These are phyloP conservation scores for Drosophila meridionalis DNA, from an alignment of 2,888 invertebrate species.

Conservation along the genomic window DNA sequence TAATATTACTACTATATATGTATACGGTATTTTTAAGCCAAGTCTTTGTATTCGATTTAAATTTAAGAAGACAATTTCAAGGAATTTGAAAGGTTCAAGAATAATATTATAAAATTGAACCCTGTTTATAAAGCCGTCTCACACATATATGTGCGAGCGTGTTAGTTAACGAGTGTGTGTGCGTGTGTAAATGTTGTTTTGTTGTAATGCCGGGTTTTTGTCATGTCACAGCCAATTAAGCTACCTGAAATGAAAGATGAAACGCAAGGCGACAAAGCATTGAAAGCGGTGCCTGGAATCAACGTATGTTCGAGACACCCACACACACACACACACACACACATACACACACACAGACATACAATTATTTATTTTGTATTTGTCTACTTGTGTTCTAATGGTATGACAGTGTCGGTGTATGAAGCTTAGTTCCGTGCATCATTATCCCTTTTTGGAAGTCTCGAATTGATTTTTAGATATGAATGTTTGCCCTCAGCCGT, in stretches of 20 bases:
- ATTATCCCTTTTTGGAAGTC: slow-evolving; percentile 59
- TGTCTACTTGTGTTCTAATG: slow-evolving; percentile 21
- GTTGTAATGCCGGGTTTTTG: slow-evolving; percentile 39
- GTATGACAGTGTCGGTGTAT: slow-evolving; percentile 14
- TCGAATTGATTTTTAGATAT: slow-evolving; percentile 65
- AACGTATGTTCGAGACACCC: slow-evolving; percentile 20
- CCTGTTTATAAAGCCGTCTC: background rate
- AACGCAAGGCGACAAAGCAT: slow-evolving; percentile 34
- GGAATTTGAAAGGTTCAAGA: too few relatives aligned
- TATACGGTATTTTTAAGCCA: background rate
- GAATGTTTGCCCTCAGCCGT: slow-evolving; percentile 39
- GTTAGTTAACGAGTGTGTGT: background rate
- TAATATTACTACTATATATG: too few relatives aligned
- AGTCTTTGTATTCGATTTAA: background rate
- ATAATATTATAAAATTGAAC: background rate
- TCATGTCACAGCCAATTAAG: slow-evolving; percentile 70
- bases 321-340: background rate
- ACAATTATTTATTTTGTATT: slow-evolving; percentile 3
- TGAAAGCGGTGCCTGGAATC: slow-evolving; percentile 33
- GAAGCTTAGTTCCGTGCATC: slow-evolving; percentile 31
- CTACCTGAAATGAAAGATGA: slow-evolving; percentile 57
- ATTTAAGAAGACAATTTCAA: background rate
- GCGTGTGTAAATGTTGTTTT: slow-evolving; percentile 6
- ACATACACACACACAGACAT: slow-evolving; percentile 1
- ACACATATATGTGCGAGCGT: background rate